Conservation (phyloP, 2,113 vertebrate genomes). For the Sylvietta virens region DNA sequence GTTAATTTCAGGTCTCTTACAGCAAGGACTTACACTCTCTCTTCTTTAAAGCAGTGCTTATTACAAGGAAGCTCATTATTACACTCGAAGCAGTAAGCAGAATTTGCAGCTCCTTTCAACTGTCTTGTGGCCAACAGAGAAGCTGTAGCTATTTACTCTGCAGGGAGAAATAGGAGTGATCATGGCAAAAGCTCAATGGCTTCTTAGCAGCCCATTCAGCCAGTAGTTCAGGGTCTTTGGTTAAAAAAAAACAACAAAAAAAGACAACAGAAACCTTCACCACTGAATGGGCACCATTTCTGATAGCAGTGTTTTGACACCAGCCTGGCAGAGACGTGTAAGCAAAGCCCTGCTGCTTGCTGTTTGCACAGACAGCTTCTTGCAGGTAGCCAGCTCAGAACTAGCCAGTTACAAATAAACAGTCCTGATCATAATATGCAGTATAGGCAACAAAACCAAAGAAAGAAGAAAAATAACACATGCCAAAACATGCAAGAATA, state of each 20-base stretch:
- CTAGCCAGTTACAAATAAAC: neutral
- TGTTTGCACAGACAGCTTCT: neutral
- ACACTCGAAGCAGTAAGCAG: neutral
- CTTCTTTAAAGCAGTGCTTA: neutral
- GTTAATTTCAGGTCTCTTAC: neutral
- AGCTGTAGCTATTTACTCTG: neutral
- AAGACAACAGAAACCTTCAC: neutral
- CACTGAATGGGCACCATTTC: neutral
- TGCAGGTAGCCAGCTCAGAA: neutral
- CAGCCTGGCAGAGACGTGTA: neutral
- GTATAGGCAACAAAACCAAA: neutral
- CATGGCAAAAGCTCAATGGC: neutral
- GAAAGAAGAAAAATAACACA: neutral
- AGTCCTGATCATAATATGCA: neutral
- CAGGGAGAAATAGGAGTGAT: neutral
- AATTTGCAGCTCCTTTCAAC: neutral
- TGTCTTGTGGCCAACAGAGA: neutral
- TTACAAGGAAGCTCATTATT: neutral
- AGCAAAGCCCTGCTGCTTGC: neutral
- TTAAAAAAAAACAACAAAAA: neutral
- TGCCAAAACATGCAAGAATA: neutral
- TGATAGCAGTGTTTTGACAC: neutral
- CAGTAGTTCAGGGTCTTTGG: neutral
- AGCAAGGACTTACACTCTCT: neutral
- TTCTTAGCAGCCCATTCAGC: neutral